Conservation (phyloP, 2,797 vertebrate species). For the Champsocephalus esox region DNA sequence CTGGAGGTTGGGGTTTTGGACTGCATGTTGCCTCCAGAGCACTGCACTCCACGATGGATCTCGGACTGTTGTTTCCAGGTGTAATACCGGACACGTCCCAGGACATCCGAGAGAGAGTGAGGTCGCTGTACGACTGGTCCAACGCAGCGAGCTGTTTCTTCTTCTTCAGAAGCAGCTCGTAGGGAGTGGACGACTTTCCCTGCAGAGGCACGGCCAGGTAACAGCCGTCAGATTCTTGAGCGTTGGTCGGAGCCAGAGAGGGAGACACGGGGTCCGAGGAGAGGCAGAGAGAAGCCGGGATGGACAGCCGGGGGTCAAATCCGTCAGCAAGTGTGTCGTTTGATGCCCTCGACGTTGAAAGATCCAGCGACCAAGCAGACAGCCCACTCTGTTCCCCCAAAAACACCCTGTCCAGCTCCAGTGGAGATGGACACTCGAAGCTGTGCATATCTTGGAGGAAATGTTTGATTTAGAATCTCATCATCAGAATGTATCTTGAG, state of each 20-base stretch:
- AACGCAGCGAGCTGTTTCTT: slow-evolving; percentile 48
- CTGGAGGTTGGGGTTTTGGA: slow-evolving; percentile 64
- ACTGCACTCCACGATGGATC: slow-evolving; percentile 67
- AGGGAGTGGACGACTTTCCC: slow-evolving; percentile 85
- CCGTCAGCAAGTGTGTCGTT: slow-evolving; percentile 59
- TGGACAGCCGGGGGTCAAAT: slow-evolving; percentile 41
- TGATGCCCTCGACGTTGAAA: slow-evolving; percentile 52
- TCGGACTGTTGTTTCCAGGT: slow-evolving; percentile 71
- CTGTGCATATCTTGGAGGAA: slow-evolving; percentile 67
- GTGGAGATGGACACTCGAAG: slow-evolving; percentile 69
- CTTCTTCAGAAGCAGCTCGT: slow-evolving; percentile 58
- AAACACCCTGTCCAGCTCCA: slow-evolving; percentile 78
- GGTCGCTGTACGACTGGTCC: slow-evolving; percentile 64
- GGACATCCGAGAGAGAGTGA: slow-evolving; percentile 64
- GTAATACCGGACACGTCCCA: slow-evolving; percentile 89
- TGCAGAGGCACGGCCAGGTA: slow-evolving; percentile 49
- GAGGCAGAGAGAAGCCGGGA: slow-evolving; percentile 41
- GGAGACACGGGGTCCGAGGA: slow-evolving; percentile 60
- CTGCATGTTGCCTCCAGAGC: slow-evolving; percentile 73
- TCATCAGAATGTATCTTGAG: background rate
- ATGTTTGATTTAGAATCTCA: background rate
- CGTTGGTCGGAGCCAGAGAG: slow-evolving; percentile 15
- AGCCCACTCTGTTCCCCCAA: slow-evolving; percentile 71
- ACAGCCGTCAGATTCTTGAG: slow-evolving; percentile 33
- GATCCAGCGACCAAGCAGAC: slow-evolving; percentile 71